Percentiles rank a stretch among this genome's conserved stretches.
Evolutionary conservation across 2,113 vertebrate genomes (phyloP).

Genomic region (Odocoileus hemionus): DNA sequence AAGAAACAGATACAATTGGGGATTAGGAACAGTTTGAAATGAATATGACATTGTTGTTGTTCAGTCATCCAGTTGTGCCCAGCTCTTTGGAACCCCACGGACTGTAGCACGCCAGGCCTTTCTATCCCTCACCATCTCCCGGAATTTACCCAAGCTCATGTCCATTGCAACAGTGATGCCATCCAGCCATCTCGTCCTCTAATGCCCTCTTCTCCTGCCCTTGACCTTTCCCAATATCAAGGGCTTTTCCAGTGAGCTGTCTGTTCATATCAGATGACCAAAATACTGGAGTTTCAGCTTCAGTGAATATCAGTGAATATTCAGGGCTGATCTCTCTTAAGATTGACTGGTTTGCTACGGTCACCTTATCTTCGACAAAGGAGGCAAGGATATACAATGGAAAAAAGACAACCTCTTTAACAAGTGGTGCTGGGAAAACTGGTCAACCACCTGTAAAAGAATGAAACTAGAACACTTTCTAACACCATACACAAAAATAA

Average conservation of each 20-base stretch:
- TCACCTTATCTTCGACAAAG: too few relatives aligned
- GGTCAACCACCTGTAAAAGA: too few relatives aligned
- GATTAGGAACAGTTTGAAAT: background rate
- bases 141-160: background rate
- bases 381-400: too few relatives aligned
- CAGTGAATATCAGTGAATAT: background rate
- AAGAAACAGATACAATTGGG: background rate
- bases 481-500: too few relatives aligned
- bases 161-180: background rate
- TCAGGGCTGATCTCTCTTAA: background rate
- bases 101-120: background rate
- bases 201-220: background rate
- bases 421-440: too few relatives aligned
- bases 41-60: background rate
- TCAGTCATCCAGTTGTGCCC: background rate
- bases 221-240: background rate
- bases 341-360: too few relatives aligned
- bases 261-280: background rate
- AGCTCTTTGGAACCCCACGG: background rate
- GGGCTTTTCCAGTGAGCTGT: background rate
- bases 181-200: background rate
- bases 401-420: too few relatives aligned
- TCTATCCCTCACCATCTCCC: background rate
- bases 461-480: too few relatives aligned
- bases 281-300: background rate